These are phyloP conservation scores for Epinephelus moara DNA, from an alignment of 2,113 vertebrate genomes.

Conservation along the genomic window DNA sequence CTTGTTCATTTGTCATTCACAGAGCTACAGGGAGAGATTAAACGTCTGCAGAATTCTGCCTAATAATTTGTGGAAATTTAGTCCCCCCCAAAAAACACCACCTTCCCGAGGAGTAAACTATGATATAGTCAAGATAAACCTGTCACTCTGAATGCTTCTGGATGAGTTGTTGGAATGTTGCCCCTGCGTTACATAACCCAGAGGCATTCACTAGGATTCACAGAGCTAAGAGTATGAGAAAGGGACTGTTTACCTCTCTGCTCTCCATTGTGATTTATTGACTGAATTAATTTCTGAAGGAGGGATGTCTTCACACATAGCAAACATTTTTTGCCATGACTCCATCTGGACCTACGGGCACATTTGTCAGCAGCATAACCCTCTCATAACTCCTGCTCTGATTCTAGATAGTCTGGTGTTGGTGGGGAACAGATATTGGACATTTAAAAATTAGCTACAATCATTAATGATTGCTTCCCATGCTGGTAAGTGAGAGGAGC, in stretches of 20 bases:
- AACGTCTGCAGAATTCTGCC: slow-evolving; percentile 14
- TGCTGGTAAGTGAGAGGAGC: not conserved
- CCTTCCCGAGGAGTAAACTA: slow-evolving; percentile 39
- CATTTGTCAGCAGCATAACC: not conserved
- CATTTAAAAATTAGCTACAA: not conserved
- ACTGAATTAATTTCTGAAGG: not conserved
- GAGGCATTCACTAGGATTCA: slow-evolving; percentile 40
- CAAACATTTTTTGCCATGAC: slow-evolving; percentile 5
- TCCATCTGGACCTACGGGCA: not conserved
- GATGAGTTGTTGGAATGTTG: slow-evolving; percentile 69
- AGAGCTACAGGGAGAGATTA: slow-evolving; percentile 30
- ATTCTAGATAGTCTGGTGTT: not conserved
- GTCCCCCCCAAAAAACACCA: not conserved
- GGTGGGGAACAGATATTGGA: not conserved
- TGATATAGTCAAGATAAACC: slow-evolving; percentile 59
- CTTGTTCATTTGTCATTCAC: slow-evolving; percentile 54
- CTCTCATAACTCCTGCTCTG: not conserved
- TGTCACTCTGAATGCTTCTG: slow-evolving; percentile 60
- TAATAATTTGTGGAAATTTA: slow-evolving; percentile 7
- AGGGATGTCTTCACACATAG: not conserved
- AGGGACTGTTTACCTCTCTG: slow-evolving; percentile 23
- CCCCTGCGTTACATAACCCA: slow-evolving; percentile 64
- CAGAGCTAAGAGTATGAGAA: slow-evolving; percentile 17
- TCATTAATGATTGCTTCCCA: not conserved
- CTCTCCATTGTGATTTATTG: slow-evolving; percentile 26